phyloP scores from a whole-genome alignment of 1,140 invertebrate species.

The Eulimnadia texana region DNA sequence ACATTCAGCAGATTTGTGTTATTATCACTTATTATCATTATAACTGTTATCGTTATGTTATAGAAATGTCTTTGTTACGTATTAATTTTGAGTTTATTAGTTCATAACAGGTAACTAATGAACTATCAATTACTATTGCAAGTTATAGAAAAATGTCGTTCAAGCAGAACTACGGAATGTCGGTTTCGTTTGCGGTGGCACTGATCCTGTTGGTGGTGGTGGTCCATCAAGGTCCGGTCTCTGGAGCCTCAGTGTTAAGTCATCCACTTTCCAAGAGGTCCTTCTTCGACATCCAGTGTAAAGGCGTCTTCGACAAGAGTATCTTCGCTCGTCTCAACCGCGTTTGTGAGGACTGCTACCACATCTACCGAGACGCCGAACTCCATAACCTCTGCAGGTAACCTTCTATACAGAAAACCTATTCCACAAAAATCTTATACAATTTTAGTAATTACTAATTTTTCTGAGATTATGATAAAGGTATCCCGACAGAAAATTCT shows the following conservation, averaged over 20 bases:
- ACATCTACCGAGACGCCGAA: slow-evolving; percentile 72
- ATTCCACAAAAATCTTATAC: background rate
- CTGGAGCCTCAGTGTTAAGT: background rate
- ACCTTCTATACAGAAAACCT: slow-evolving; percentile 23
- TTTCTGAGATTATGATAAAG: slow-evolving; percentile 1
- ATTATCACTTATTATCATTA: too few species aligned
- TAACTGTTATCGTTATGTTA: too few species aligned
- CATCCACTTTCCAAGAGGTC: slow-evolving; percentile 50
- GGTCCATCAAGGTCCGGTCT: background rate
- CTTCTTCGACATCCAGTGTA: slow-evolving; percentile 78
- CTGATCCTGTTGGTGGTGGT: too few species aligned
- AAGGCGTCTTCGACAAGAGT: slow-evolving; percentile 53
- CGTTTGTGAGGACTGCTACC: slow-evolving; percentile 85
- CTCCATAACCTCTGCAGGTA: slow-evolving; percentile 77
- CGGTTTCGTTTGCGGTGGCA: too few species aligned
- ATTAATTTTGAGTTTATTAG: too few species aligned
- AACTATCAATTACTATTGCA: too few species aligned
- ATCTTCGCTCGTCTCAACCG: slow-evolving; percentile 48
- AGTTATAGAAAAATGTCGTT: too few species aligned
- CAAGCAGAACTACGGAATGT: too few species aligned
- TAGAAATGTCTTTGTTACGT: too few species aligned
- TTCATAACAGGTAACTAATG: too few species aligned
- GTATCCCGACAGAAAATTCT: too few species aligned
- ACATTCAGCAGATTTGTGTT: too few species aligned
- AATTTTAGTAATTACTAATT: background rate